Evolutionary conservation across 2,113 vertebrate species (phyloP).

Genomic region (Gymnogyps californianus): DNA sequence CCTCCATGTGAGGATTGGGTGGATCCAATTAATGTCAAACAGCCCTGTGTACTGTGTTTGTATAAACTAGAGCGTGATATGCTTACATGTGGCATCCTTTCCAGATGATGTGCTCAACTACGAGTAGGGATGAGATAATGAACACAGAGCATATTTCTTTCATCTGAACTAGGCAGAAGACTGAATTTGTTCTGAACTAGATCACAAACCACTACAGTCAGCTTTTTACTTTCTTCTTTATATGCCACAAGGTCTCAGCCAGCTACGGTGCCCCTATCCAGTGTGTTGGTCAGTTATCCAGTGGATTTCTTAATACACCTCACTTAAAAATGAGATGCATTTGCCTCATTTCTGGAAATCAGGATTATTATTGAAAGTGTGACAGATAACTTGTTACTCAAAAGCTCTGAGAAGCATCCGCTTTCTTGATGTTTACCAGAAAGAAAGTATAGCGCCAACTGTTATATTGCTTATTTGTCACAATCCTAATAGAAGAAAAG

Average conservation of each 20-base stretch:
- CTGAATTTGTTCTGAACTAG: not conserved
- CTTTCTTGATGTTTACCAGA: not conserved
- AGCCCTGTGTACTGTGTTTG: not conserved
- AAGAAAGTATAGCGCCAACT: not conserved
- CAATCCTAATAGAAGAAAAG: not conserved
- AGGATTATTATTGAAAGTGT: not conserved
- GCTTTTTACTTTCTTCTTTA: not conserved
- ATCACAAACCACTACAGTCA: not conserved
- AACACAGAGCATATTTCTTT: not conserved
- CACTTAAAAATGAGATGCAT: not conserved
- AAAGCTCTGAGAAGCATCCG: not conserved
- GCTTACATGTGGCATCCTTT: conserved; percentile 48
- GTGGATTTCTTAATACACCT: not conserved
- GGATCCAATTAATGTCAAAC: conserved; percentile 76
- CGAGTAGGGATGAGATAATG: not conserved
- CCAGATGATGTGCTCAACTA: not conserved
- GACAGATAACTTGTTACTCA: not conserved
- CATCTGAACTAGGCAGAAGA: not conserved
- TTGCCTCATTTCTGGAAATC: not conserved
- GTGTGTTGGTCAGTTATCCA: not conserved
- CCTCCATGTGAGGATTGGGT: conserved; percentile 64
- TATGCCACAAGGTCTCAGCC: not conserved
- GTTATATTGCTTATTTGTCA: not conserved
- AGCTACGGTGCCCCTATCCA: not conserved
- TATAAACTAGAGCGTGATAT: conserved; percentile 7